A percentile compares a stretch with the other conserved stretches of the same genome.
These are phyloP conservation scores for Pyrocephalus nanus DNA, from an alignment of 2,797 vertebrate species.

Conservation along the genomic window DNA sequence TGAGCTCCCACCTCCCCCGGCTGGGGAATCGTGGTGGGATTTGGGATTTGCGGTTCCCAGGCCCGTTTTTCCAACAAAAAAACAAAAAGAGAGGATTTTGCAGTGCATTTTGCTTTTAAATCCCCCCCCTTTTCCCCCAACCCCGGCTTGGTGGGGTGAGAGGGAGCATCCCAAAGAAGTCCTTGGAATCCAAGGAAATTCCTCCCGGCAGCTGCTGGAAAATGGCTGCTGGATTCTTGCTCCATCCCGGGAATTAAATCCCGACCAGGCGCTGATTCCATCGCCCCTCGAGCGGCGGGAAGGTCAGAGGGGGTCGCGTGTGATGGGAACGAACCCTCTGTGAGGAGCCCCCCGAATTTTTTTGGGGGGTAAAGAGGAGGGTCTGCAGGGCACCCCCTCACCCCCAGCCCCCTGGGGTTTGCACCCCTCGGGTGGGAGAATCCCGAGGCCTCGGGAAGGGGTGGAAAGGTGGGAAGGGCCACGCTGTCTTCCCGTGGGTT, in stretches of 20 bases:
- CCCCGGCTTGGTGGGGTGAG: neutral
- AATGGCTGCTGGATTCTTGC: slow-evolving; percentile 54
- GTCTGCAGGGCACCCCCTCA: too few species aligned
- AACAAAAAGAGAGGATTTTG: neutral
- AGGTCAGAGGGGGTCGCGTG: slow-evolving; percentile 61
- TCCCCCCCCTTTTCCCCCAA: too few species aligned
- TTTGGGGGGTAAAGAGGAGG: too few species aligned
- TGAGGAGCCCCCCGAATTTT: neutral
- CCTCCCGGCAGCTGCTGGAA: neutral
- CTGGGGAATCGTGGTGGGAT: rapidly evolving
- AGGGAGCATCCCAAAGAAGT: neutral
- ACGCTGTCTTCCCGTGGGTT: neutral
- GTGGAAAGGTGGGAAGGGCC: too few species aligned
- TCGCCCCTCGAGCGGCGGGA: slow-evolving; percentile 60
- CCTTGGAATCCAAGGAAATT: neutral
- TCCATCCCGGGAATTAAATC: slow-evolving; percentile 76
- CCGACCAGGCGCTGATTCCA: slow-evolving; percentile 71
- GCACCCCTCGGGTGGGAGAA: too few species aligned
- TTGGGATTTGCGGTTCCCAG: neutral
- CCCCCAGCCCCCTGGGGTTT: neutral
- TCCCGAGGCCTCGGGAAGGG: too few species aligned
- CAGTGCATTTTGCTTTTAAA: too few species aligned
- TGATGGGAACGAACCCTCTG: neutral
- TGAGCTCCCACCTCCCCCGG: neutral
- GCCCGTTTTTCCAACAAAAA: rapidly evolving